Percentiles rank a stretch among this genome's conserved stretches.
Evolutionary conservation across 1,140 invertebrate genomes (phyloP).

Genomic region (Wiebesia pumilae): DNA sequence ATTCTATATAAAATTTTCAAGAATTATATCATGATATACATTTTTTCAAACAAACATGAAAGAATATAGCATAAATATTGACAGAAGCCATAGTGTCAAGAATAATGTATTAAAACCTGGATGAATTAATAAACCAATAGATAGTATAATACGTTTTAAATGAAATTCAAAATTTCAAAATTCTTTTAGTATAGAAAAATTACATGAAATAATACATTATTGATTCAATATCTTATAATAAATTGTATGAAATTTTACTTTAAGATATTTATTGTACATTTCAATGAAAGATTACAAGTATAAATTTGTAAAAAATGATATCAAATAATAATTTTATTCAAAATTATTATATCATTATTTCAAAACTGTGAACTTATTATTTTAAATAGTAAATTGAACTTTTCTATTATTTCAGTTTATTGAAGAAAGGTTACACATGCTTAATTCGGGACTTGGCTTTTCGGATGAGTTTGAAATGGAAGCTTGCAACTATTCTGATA

Average conservation of each 20-base stretch:
- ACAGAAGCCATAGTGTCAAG: neutral
- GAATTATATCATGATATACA: too few relatives aligned
- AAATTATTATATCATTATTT: too few relatives aligned
- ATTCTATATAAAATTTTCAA: too few relatives aligned
- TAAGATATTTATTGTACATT: too few relatives aligned
- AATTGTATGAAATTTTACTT: too few relatives aligned
- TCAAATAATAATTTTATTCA: too few relatives aligned
- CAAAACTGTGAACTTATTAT: neutral
- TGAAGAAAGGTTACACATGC: constrained; percentile 90
- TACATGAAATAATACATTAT: too few relatives aligned
- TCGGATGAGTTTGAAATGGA: constrained; percentile 97
- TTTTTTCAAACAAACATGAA: neutral
- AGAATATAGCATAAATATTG: constrained; percentile 6
- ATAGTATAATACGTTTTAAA: neutral
- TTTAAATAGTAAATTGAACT: neutral
- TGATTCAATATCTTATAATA: too few relatives aligned
- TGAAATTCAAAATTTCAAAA: too few relatives aligned
- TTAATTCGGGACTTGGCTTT: constrained; percentile 91
- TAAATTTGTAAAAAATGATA: too few relatives aligned
- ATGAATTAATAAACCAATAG: constrained; percentile 19
- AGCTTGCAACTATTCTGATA: constrained; percentile 89
- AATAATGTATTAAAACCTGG: constrained; percentile 1
- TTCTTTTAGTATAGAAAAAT: too few relatives aligned
- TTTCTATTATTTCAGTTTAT: constrained; percentile 87
- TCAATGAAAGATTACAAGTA: too few relatives aligned